Conservation (phyloP, 2,113 vertebrate species). For the Platycercus adscitus region DNA sequence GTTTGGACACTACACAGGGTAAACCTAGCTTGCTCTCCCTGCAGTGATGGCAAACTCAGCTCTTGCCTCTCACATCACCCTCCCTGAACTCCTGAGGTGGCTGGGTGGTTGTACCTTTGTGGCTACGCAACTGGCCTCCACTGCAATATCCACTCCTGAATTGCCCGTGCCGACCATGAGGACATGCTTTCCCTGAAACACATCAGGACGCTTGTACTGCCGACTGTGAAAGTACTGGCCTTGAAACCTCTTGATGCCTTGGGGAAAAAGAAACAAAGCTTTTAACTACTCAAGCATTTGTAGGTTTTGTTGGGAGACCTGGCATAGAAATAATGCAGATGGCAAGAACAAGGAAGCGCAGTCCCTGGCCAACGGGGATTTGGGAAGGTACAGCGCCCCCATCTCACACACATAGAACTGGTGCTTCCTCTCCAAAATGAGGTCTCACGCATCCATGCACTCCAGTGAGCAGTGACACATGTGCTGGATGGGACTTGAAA, state of each 20-base stretch:
- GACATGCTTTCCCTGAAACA: conserved; percentile 82
- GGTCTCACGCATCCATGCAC: not conserved
- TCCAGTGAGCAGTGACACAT: not conserved
- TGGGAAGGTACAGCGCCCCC: not conserved
- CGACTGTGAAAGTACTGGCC: conserved; percentile 84
- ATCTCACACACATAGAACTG: fast-evolving
- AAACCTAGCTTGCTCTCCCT: not conserved
- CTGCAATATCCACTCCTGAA: conserved; percentile 85
- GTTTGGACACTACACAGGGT: not conserved
- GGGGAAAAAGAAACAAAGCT: not conserved
- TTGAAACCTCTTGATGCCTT: conserved; percentile 82
- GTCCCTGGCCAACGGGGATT: not conserved
- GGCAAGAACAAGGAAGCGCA: not conserved
- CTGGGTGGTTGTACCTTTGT: conserved; percentile 74
- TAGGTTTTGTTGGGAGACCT: not conserved
- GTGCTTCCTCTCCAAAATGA: not conserved
- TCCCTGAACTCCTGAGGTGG: fast-evolving
- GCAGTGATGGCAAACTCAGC: not conserved
- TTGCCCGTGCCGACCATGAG: conserved; percentile 88
- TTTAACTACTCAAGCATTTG: not conserved
- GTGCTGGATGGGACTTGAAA: not conserved
- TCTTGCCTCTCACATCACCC: not conserved
- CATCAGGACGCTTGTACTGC: conserved; percentile 82
- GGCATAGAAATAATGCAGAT: not conserved
- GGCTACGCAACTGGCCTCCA: conserved; percentile 84